phyloP scores from a whole-genome alignment of 2,797 vertebrate genomes.

The Antrozous pallidus region DNA sequence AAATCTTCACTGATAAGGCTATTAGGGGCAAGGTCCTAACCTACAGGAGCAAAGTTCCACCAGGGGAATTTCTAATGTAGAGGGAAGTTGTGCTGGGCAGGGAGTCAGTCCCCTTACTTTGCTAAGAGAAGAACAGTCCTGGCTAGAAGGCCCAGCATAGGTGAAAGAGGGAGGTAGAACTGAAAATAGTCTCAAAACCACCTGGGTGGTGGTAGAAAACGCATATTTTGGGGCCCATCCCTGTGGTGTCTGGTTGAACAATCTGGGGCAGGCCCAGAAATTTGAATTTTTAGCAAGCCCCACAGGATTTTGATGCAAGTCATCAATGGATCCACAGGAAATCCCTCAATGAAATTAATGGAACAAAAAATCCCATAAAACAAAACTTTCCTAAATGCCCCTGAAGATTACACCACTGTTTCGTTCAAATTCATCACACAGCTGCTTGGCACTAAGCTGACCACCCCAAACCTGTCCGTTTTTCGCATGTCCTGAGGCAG shows the following conservation, averaged over 20 bases:
- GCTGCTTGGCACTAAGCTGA: background rate
- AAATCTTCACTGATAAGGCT: conserved; percentile 10
- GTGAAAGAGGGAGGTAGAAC: background rate
- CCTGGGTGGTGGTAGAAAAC: background rate
- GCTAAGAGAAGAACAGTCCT: background rate
- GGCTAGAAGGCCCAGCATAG: background rate
- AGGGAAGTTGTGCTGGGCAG: background rate
- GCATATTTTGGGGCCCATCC: background rate
- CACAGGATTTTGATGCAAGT: background rate
- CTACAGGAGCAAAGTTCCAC: background rate
- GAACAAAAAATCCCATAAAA: background rate
- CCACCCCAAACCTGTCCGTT: background rate
- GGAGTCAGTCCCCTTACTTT: background rate
- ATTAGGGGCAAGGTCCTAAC: background rate
- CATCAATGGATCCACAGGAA: background rate
- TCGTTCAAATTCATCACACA: background rate
- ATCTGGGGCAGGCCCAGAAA: background rate
- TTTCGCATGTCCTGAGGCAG: background rate
- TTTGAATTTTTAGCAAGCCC: background rate
- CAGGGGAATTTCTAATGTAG: background rate
- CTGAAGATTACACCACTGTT: background rate
- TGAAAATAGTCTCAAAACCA: background rate
- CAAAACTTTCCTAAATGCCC: background rate
- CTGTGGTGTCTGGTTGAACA: background rate
- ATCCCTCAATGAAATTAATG: background rate